Percentiles rank a stretch among this genome's conserved stretches.
These are phyloP conservation scores for Theodoxus fluviatilis DNA, from an alignment of 2,888 invertebrate genomes.

Conservation along the genomic window DNA sequence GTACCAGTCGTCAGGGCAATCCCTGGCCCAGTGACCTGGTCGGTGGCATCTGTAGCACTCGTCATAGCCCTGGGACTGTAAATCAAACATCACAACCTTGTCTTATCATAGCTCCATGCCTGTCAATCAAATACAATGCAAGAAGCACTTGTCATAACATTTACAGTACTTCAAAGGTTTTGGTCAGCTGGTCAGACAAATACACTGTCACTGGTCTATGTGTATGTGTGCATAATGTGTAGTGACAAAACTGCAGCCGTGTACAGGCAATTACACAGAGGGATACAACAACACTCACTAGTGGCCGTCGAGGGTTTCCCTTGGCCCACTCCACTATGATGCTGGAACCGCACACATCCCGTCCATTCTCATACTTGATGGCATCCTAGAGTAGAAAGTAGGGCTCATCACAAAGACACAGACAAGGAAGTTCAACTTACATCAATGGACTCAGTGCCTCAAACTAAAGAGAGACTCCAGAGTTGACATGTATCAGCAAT, in stretches of 20 bases:
- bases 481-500: too few relatives aligned
- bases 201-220: too few relatives aligned
- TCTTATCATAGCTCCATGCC: slow-evolving; percentile 10
- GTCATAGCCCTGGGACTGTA: slow-evolving; percentile 50
- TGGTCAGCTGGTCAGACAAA: background rate
- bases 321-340: slow-evolving; percentile 67
- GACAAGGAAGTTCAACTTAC: background rate
- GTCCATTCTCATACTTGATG: slow-evolving; percentile 65
- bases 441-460: too few relatives aligned
- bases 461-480: too few relatives aligned
- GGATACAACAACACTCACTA: slow-evolving; percentile 28
- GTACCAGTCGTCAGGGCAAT: slow-evolving; percentile 62
- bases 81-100: slow-evolving; percentile 21
- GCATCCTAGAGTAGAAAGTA: slow-evolving; percentile 59
- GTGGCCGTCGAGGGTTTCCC: slow-evolving; percentile 60
- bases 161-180: background rate
- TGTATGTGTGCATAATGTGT: background rate
- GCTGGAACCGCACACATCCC: slow-evolving; percentile 63
- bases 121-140: background rate
- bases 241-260: background rate
- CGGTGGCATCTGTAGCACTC: slow-evolving; percentile 66
- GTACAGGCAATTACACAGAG: background rate
- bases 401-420: background rate
- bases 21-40: slow-evolving; percentile 66
- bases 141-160: background rate